Evolutionary conservation across 2,113 vertebrate species (phyloP), one percentile per base, ranked within the genome.

Genomic region (Siphamia tubifer): DNA sequence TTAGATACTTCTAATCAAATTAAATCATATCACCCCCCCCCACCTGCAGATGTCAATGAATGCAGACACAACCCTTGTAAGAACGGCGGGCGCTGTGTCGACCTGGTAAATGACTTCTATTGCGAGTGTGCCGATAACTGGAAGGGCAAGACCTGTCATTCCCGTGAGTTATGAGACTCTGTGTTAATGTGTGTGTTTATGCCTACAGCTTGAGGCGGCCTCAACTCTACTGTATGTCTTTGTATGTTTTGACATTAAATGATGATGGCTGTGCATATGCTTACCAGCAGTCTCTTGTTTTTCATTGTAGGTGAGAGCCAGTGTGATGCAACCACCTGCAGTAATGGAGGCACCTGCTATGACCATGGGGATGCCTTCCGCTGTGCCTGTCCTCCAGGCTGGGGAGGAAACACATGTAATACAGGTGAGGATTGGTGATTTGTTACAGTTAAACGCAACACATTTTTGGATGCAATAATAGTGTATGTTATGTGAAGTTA

Each of bases 131-230:
- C 90, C 8, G 91, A 95, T 34, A 93, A 89, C 79, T 99, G 98
- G 98, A 99, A 98, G 92, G 98, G 98, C 80, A 98, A 98, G 92
- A 98, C 96, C 63, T 99, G 98, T 82, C 96, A 98, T 85, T 98
- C 97, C 13, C 95, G 98, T 95, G 89, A 96, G 95, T 94, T 43
- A 28, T 21, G 48, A 2, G 5, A 2, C 5, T 25, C 8, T 43
- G 47, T 51, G 66, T 83, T 62, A 65, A 77, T 28, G 40, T 6
- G 27, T 48, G 38, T 63, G 75, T 79, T 61, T 72, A 43, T 60
- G 52, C 74, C 45, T 21, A 0, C 2, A 13, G 49, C 21, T 53
- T 1, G 16, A 23, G 0, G 39, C 2, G n/a, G 32, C 51, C 30
- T 10, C 21, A 5, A 4, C 30, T 20, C 10, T 49, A 10, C 17